Base-by-base conservation (phyloP, 2,113 vertebrate genomes). In the Cyanoliseus patagonus region DNA sequence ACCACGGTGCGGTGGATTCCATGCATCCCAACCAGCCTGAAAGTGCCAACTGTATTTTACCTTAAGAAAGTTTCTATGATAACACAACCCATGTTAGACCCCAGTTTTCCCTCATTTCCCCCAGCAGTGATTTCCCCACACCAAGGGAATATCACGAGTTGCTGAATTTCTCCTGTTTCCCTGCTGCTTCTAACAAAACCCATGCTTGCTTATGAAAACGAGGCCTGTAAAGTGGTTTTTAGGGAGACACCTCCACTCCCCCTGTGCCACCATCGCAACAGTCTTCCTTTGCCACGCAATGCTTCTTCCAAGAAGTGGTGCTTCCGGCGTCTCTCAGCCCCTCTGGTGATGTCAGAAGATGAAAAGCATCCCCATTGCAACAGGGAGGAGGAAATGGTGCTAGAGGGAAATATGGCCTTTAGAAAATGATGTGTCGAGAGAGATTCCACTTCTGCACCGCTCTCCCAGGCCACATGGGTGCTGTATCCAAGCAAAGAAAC, bases 111-210 rank as follows among this genome's bases (percentile, higher is more conserved):
- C 57, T 15, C 4, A 35, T 59, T n/a, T 59, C 57, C 57, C 20
- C 33, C 55, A 14, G 14, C 55, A n/a, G 33, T 22, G 55, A 57
- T 33, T 57, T 57, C 55, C 55, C 57, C 20, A 23, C 33, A 23
- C 57, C 57, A n/a, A 59, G 33, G 55, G 89, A 96, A 78, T 83
- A 85, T 77, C 96, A 86, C 88, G 51, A 75, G 27, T 61, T 92
- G 39, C 68, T 95, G 86, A 86, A 75, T 94, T 90, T 84, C 46
- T 94, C 85, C 42, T 86, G 74, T 97, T 95, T 84, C 28, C 53
- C 30, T 78, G 13, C 47, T 70, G 46, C 22, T 76, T 83, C 67
- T 96, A 92, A 94, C 83, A 90, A 93, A 72, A 80, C 11, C 31
- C 31, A 1, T 7, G 3, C 17, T 72, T 52, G 30, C 35, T 52